Evolutionary conservation across 2,113 vertebrate genomes (phyloP), one percentile per base, ranked within the genome.

Genomic region (Hepsetus odoe): DNA sequence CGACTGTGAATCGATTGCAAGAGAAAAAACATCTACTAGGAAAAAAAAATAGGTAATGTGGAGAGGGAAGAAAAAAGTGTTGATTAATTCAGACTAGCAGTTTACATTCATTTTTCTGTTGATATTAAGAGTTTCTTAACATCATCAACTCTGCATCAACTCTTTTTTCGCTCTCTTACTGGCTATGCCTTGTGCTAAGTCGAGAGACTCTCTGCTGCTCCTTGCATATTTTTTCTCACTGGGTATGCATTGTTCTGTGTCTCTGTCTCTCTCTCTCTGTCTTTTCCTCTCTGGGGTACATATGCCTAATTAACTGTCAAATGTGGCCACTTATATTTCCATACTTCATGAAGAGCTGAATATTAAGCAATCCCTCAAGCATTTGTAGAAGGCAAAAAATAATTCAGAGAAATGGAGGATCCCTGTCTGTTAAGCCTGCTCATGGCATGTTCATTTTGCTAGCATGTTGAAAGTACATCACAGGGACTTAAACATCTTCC

Each of bases 251-350:
- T n/a, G 5, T 22, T 64, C n/a, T n/a, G n/a, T n/a, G n/a, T n/a
- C n/a, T n/a, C n/a, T n/a, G n/a, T n/a, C 44, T 71, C 22, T 79
- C 32, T 38, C 28, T 38, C 42, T 51, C 44, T 18, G 74, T 80
- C 16, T 35, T 59, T 53, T 33, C 72, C 74, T 81, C 59, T 44
- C 69, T 58, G 62, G 77, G 77, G 71, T 84, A 80, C 74, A 68
- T 26, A 55, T 28, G 16, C 75, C 71, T 85, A 85, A 86, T 87
- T 86, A 86, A 77, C 82, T 86, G 86, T 85, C 87, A 88, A 74
- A 76, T 14, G 14, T 46, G 74, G 72, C 73, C 85, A 86, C 83
- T 87, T 85, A 62, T 20, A 74, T 58, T 83, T 85, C 61, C 20
- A 85, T 81, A 82, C 75, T 85, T 82, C 44, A 85, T 65, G 46